phyloP scores from a whole-genome alignment of 2,888 invertebrate species.

The Trissonchulus latispiculum region DNA sequence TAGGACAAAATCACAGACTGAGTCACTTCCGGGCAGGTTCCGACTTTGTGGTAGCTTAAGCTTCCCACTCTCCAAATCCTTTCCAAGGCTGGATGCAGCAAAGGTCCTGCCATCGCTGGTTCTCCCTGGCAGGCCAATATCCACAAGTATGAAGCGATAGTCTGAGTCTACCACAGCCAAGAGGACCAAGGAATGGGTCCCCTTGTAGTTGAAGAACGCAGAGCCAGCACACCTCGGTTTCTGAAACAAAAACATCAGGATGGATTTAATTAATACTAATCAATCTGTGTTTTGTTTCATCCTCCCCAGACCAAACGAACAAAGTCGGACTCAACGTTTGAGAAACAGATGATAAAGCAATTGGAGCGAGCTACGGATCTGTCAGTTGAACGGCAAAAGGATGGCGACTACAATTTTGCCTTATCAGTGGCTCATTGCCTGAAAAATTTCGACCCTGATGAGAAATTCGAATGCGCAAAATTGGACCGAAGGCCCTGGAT shows the following conservation, averaged over 20 bases:
- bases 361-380: too few relatives aligned
- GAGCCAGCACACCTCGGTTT: conserved; percentile 32
- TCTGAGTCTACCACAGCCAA: conserved; percentile 44
- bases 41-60: not conserved
- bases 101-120: conserved; percentile 41
- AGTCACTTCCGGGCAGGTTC: not conserved
- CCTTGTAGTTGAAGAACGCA: conserved; percentile 40
- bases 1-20: conserved; percentile 27
- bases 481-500: not conserved
- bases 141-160: conserved; percentile 41
- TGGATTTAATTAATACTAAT: too few relatives aligned
- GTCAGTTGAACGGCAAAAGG: too few relatives aligned
- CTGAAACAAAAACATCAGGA: not conserved
- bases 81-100: conserved; percentile 18
- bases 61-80: not conserved
- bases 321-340: too few relatives aligned
- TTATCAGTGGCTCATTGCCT: too few relatives aligned
- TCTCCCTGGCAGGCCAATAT: conserved; percentile 40
- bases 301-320: too few relatives aligned
- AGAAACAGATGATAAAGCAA: too few relatives aligned
- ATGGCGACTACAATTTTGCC: too few relatives aligned
- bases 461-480: not conserved
- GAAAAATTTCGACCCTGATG: too few relatives aligned
- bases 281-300: too few relatives aligned
- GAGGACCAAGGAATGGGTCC: conserved; percentile 37